Conservation (phyloP, 1,140 invertebrate genomes). For the Camponotus floridanus region DNA sequence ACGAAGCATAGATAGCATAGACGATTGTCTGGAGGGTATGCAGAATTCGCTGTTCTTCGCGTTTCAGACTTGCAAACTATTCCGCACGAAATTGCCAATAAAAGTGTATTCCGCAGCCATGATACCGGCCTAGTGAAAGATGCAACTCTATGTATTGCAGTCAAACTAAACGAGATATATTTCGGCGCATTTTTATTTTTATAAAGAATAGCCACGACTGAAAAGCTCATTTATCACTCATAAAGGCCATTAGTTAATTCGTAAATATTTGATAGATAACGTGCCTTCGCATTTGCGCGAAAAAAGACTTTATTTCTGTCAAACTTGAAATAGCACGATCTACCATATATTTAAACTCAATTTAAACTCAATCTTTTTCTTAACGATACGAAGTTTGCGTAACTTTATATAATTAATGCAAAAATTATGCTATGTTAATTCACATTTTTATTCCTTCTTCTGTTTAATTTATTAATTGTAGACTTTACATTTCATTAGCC, state of each 20-base stretch:
- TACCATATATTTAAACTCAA: neutral
- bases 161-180: slow-evolving; percentile 45
- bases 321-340: neutral
- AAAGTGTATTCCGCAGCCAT: slow-evolving; percentile 77
- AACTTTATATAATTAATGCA: neutral
- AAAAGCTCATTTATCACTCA: slow-evolving; percentile 27
- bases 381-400: neutral
- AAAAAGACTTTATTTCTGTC: neutral
- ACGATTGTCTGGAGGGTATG: slow-evolving; percentile 67
- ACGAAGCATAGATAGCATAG: slow-evolving; percentile 29
- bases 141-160: slow-evolving; percentile 59
- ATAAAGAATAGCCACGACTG: slow-evolving; percentile 17
- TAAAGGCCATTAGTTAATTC: slow-evolving; percentile 34
- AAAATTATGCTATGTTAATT: neutral
- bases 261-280: slow-evolving; percentile 12
- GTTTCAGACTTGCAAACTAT: slow-evolving; percentile 70
- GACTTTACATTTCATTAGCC: neutral
- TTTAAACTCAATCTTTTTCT: neutral
- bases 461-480: neutral
- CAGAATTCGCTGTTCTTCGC: slow-evolving; percentile 69
- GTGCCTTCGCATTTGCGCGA: neutral
- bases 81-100: slow-evolving; percentile 79
- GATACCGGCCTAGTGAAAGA: slow-evolving; percentile 69
- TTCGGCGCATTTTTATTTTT: slow-evolving; percentile 35
- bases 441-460: neutral